Evolutionary conservation across 1,140 invertebrate genomes (phyloP).

Genomic region (Trinorchestia longiramus): DNA sequence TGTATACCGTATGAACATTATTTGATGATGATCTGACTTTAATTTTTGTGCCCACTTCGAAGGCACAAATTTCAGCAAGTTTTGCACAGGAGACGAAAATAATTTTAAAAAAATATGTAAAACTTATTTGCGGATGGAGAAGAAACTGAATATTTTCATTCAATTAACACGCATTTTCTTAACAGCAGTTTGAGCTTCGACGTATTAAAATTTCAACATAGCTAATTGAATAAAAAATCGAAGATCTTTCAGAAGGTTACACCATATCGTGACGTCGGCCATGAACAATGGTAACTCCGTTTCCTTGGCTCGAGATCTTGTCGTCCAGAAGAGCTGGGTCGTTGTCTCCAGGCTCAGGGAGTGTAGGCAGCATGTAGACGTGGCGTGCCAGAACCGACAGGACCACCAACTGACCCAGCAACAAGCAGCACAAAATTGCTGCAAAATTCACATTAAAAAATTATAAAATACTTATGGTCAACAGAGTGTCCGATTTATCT

Average conservation of each 20-base stretch:
- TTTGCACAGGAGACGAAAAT: neutral
- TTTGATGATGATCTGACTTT: neutral
- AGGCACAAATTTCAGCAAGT: neutral
- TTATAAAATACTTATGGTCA: neutral
- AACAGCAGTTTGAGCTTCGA: too few relatives aligned
- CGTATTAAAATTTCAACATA: neutral
- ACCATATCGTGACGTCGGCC: neutral
- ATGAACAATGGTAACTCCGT: neutral
- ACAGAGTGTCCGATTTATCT: neutral
- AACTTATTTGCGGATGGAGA: neutral
- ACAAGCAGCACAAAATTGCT: slow-evolving; percentile 62
- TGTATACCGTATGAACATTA: neutral
- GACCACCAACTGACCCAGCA: slow-evolving; percentile 64
- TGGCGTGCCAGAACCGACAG: slow-evolving; percentile 60
- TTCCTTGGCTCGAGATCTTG: neutral
- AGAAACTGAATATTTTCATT: neutral
- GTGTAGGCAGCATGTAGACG: slow-evolving; percentile 58
- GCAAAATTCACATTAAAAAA: neutral
- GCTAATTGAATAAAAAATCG: neutral
- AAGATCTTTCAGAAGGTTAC: neutral
- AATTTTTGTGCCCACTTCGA: neutral
- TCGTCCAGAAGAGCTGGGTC: neutral
- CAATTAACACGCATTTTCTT: neutral
- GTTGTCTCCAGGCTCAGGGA: neutral
- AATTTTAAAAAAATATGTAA: neutral